Percentiles rank a stretch among this genome's conserved stretches.
phyloP scores from a whole-genome alignment of 2,113 vertebrate genomes.

The Nycticebus coucang region DNA sequence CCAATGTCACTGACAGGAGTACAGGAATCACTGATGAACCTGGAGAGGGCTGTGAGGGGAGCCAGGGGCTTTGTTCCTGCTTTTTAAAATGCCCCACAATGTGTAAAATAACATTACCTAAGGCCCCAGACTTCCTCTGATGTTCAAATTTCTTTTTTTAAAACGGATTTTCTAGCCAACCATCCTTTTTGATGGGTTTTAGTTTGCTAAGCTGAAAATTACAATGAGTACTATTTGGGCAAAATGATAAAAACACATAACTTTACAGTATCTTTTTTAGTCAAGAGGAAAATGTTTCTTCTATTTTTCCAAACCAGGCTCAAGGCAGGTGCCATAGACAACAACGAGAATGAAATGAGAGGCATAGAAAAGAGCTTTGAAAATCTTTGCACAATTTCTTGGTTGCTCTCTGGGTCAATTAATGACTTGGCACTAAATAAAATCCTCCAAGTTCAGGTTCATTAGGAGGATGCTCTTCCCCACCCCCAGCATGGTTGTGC shows the following conservation, averaged over 20 bases:
- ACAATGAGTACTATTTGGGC: background rate
- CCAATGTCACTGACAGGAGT: background rate
- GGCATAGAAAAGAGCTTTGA: background rate
- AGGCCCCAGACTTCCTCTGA: background rate
- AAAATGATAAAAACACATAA: background rate
- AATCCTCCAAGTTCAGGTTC: background rate
- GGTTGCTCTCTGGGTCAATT: background rate
- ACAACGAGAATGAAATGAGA: background rate
- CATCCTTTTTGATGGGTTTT: background rate
- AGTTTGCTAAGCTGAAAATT: constrained; percentile 5
- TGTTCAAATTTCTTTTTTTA: background rate
- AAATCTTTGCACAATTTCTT: background rate
- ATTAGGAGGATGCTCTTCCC: background rate
- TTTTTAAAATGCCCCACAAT: background rate
- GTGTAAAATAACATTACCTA: background rate
- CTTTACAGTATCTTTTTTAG: background rate
- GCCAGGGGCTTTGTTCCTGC: background rate
- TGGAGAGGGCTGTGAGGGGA: background rate
- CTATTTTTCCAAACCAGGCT: constrained; percentile 9
- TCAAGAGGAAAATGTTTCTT: background rate
- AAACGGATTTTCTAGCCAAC: background rate
- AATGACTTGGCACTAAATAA: background rate
- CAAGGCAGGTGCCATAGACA: background rate
- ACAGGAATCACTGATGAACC: background rate
- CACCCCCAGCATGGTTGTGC: background rate